Evolutionary conservation across 1,140 invertebrate species (phyloP).

Genomic region (Planococcus citri): DNA sequence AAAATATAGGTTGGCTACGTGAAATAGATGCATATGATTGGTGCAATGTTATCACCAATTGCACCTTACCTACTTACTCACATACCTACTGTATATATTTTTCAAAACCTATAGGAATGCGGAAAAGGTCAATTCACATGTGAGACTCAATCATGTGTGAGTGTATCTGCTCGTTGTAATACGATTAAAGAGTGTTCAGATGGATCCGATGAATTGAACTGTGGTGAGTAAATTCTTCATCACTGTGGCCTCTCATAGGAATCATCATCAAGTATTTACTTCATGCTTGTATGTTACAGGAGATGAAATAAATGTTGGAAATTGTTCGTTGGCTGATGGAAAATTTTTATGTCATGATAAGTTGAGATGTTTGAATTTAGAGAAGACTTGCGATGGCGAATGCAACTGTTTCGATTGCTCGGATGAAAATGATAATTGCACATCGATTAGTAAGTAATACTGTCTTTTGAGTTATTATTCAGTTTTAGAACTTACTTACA

Average conservation of each 20-base stretch:
- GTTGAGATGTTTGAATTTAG: not conserved
- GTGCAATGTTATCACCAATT: no score
- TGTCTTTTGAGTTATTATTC: no score
- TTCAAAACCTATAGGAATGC: no score
- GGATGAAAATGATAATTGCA: not conserved
- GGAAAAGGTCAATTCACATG: not conserved
- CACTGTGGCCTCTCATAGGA: no score
- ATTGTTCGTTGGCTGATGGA: not conserved
- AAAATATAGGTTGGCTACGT: no score
- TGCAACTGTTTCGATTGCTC: not conserved
- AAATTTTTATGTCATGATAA: not conserved
- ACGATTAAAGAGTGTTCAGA: not conserved
- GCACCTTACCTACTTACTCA: no score
- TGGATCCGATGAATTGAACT: not conserved
- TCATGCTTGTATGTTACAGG: not conserved
- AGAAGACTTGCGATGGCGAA: not conserved
- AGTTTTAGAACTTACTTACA: no score
- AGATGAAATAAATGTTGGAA: not conserved
- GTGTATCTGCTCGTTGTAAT: not conserved
- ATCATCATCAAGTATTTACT: no score
- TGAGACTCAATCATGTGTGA: not conserved
- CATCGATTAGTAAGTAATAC: not conserved
- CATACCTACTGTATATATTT: no score
- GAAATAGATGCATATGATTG: no score
- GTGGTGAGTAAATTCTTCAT: not conserved